Percentiles rank a stretch among this genome's conserved stretches.
phyloP scores from a whole-genome alignment of 2,797 vertebrate species.

The Oreochromis mossambicus region DNA sequence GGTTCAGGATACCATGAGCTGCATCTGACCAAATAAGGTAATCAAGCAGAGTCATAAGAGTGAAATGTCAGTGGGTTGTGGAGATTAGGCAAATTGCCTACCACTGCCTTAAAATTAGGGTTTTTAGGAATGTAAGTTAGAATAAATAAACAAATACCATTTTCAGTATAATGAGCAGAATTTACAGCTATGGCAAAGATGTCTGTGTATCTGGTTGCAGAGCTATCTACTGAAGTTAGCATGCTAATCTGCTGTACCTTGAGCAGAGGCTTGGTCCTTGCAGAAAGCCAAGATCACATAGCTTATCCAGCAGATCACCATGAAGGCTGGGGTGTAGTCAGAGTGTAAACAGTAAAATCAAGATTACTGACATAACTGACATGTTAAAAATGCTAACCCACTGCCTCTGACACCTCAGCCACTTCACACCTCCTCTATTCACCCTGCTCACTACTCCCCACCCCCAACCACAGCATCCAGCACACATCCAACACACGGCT shows the following conservation, averaged over 20 bases:
- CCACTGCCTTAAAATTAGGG: fast-evolving
- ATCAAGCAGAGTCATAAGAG: constrained; percentile 1
- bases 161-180: background rate
- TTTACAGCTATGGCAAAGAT: background rate
- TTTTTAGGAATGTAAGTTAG: background rate
- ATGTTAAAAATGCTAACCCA: background rate
- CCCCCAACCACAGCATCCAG: background rate
- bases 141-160: background rate
- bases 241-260: background rate
- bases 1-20: constrained; percentile 18
- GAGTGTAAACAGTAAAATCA: background rate
- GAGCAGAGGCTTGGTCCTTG: background rate
- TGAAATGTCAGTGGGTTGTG: background rate
- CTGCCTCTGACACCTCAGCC: fast-evolving
- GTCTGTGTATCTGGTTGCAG: background rate
- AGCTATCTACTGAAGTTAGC: background rate
- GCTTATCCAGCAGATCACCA: background rate
- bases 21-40: constrained; percentile 28
- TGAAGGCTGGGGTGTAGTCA: background rate
- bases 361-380: background rate
- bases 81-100: background rate
- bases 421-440: background rate
- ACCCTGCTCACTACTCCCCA: background rate
- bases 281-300: background rate
- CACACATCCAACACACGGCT: background rate